Evolutionary conservation across 2,888 invertebrate genomes (phyloP).

Genomic region (Limenitis camilla): DNA sequence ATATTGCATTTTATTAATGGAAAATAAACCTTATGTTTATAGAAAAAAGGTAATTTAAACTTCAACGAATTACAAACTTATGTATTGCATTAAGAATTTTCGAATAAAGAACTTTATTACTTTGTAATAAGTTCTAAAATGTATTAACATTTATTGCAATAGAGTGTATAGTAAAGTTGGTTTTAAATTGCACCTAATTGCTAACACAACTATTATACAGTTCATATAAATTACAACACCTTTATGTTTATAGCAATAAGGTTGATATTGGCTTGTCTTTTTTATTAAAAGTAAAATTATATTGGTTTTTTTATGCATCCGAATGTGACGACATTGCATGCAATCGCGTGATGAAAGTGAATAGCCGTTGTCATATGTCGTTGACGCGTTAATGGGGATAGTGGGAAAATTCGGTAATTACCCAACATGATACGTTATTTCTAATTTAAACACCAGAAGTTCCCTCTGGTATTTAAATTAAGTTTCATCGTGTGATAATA

Average conservation of each 20-base stretch:
- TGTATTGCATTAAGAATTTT: background rate
- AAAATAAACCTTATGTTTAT: background rate
- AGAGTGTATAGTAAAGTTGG: conserved; percentile 5
- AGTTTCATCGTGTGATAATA: too few relatives aligned
- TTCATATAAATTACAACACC: background rate
- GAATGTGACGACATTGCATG: conserved; percentile 55
- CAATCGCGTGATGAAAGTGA: conserved; percentile 60
- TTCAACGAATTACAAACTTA: conserved; percentile 2
- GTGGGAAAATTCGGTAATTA: conserved; percentile 35
- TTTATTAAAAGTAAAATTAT: background rate
- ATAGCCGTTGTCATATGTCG: conserved; percentile 57
- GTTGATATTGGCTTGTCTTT: conserved; percentile 20
- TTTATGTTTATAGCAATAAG: conserved; percentile 1
- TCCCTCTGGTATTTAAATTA: too few relatives aligned
- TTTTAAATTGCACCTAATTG: conserved; percentile 18
- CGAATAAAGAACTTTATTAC: background rate
- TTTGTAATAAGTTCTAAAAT: background rate
- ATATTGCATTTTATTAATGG: background rate
- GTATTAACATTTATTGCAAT: background rate
- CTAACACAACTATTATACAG: background rate
- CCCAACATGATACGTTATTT: background rate
- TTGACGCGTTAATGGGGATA: conserved; percentile 38
- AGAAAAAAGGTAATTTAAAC: background rate
- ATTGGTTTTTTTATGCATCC: conserved; percentile 29
- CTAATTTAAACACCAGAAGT: background rate